These are phyloP conservation scores for Telmatherina bonti DNA, from an alignment of 2,797 vertebrate species.

Conservation along the genomic window DNA sequence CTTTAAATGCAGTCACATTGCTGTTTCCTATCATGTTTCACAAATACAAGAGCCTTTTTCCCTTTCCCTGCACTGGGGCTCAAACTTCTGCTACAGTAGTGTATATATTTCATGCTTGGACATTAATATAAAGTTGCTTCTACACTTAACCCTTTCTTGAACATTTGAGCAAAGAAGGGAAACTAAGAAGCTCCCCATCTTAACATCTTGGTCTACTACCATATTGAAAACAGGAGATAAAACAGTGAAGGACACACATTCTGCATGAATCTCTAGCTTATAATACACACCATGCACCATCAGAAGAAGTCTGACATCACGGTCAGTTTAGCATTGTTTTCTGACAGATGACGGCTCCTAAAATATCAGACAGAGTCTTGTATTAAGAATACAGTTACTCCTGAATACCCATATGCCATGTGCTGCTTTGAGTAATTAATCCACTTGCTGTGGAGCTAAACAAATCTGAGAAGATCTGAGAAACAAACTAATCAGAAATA, in stretches of 20 bases:
- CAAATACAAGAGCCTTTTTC: slow-evolving; percentile 3
- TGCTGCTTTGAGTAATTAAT: slow-evolving; percentile 25
- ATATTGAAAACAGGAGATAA: slow-evolving; percentile 36
- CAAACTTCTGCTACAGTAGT: slow-evolving; percentile 17
- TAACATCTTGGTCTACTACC: slow-evolving; percentile 20
- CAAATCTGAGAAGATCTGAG: slow-evolving; percentile 7
- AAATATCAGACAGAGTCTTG: slow-evolving; percentile 1
- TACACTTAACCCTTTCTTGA: slow-evolving; percentile 11
- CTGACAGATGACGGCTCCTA: neutral
- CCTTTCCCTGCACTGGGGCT: neutral
- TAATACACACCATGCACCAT: slow-evolving; percentile 10
- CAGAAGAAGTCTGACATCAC: slow-evolving; percentile 22
- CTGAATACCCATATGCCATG: slow-evolving; percentile 9
- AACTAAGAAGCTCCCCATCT: slow-evolving; percentile 16
- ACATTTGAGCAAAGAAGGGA: slow-evolving; percentile 27
- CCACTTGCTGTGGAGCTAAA: slow-evolving; percentile 1
- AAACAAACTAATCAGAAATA: neutral
- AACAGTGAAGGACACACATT: slow-evolving; percentile 50
- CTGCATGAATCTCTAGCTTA: slow-evolving; percentile 36
- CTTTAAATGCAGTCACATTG: neutral
- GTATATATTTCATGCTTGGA: slow-evolving; percentile 51
- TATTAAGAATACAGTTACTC: neutral
- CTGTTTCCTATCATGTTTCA: neutral
- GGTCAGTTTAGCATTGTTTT: slow-evolving; percentile 15
- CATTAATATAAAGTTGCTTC: slow-evolving; percentile 54